A percentile compares a stretch with the other conserved stretches of the same genome.
Evolutionary conservation across 30 jellyfish, hydroid and myxozoan genomes (phyloP).

Genomic region (Chrysaora quinquecirrha): DNA sequence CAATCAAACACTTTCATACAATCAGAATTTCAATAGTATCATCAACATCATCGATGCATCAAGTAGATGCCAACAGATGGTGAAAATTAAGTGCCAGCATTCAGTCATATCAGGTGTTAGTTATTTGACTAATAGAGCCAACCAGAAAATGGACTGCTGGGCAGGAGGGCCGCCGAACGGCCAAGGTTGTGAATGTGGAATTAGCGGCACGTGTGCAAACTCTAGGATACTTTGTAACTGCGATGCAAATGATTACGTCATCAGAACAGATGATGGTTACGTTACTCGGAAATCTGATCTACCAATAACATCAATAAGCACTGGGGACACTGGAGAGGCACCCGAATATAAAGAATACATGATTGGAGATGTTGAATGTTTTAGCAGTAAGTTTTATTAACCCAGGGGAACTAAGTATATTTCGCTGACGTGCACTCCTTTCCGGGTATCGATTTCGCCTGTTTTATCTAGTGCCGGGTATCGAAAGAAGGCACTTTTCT

Average conservation of each 20-base stretch:
- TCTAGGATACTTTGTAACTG: background rate
- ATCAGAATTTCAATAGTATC: background rate
- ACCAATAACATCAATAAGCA: background rate
- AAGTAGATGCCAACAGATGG: background rate
- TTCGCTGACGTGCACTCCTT: too few relatives aligned
- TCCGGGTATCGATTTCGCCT: too few relatives aligned
- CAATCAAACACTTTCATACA: background rate
- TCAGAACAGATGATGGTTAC: background rate
- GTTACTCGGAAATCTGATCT: background rate
- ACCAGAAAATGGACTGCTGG: background rate
- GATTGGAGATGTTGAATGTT: constrained; percentile 1
- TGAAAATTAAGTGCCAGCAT: background rate
- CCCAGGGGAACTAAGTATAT: too few relatives aligned
- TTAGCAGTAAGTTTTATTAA: too few relatives aligned
- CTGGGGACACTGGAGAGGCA: background rate
- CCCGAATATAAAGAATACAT: background rate
- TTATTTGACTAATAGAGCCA: background rate
- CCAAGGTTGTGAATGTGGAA: background rate
- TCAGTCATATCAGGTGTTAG: background rate
- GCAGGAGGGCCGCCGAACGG: constrained; percentile 6
- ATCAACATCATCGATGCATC: background rate
- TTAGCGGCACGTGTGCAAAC: background rate
- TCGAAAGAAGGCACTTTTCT: too few relatives aligned
- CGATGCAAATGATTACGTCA: background rate
- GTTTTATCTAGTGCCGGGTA: too few relatives aligned